Percentiles rank a stretch among this genome's conserved stretches.
These are phyloP conservation scores for Bedellia somnulentella DNA, from an alignment of 2,888 invertebrate species.

Conservation along the genomic window DNA sequence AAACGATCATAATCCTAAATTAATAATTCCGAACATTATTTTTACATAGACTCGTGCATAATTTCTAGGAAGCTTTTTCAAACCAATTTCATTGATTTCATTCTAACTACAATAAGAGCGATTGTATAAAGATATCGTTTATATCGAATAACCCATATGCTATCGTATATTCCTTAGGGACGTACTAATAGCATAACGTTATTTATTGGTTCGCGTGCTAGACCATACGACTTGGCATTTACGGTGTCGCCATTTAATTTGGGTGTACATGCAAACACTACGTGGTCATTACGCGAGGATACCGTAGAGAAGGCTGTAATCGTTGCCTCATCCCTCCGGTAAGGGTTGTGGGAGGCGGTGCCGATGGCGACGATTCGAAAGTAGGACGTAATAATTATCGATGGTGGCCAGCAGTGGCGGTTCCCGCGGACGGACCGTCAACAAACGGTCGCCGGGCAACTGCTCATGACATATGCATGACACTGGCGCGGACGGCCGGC, in stretches of 20 bases:
- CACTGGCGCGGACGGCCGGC: conserved; percentile 28
- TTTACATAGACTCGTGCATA: no score
- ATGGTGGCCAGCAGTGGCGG: conserved; percentile 36
- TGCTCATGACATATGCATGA: conserved; percentile 61
- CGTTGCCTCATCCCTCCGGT: conserved; percentile 48
- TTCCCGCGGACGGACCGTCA: conserved; percentile 51
- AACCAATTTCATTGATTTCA: no score
- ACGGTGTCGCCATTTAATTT: conserved; percentile 46
- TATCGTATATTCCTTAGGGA: conserved; percentile 18
- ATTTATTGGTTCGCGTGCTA: conserved; percentile 41
- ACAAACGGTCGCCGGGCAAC: conserved; percentile 58
- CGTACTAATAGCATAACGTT: conserved; percentile 27
- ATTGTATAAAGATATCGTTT: no score
- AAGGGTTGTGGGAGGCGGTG: no score
- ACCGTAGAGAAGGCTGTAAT: conserved; percentile 39
- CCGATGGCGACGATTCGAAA: conserved; percentile 12
- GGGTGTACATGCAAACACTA: conserved; percentile 36
- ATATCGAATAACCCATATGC: conserved; percentile 26
- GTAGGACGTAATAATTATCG: conserved; percentile 52
- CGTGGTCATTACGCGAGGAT: conserved; percentile 24
- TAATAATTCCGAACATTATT: no score
- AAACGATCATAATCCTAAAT: no score
- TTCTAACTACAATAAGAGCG: no score
- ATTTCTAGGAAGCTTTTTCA: no score
- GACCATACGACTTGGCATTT: conserved; percentile 35